Evolutionary conservation across 2,888 invertebrate genomes (phyloP).

Genomic region (Ectemnius lituratus): DNA sequence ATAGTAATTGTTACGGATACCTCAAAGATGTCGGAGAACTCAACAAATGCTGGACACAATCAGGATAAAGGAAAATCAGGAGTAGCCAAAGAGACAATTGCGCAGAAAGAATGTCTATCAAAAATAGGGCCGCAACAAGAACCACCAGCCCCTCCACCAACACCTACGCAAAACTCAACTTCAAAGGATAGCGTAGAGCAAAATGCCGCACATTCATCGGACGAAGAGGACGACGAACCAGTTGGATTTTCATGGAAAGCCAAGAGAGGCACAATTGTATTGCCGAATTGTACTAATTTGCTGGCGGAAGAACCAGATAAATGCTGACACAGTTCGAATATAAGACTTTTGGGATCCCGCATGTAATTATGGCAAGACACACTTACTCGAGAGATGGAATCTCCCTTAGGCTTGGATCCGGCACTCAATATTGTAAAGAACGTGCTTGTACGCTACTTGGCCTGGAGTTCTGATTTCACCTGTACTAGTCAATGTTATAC

Average conservation of each 20-base stretch:
- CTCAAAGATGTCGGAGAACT: constrained; percentile 1
- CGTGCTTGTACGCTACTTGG: no score
- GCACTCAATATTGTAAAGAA: no score
- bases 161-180: not conserved
- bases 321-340: constrained; percentile 29
- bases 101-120: not conserved
- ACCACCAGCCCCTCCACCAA: not conserved
- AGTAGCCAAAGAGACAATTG: not conserved
- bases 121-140: not conserved
- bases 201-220: not conserved
- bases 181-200: constrained; percentile 10
- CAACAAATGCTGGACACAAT: not conserved
- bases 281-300: constrained; percentile 27
- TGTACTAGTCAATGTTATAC: no score
- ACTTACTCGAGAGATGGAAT: no score
- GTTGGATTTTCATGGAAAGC: constrained; percentile 72
- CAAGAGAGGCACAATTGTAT: constrained; percentile 70
- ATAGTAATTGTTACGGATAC: constrained; percentile 10
- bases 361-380: no score
- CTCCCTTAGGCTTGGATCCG: not conserved
- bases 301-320: constrained; percentile 25
- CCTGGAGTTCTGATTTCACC: no score
- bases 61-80: constrained; percentile 5
- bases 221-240: constrained; percentile 19
- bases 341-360: no score